Evolutionary conservation across 2,113 vertebrate genomes (phyloP), one percentile per base, ranked within the genome.

Genomic region (Urocolius indicus): DNA sequence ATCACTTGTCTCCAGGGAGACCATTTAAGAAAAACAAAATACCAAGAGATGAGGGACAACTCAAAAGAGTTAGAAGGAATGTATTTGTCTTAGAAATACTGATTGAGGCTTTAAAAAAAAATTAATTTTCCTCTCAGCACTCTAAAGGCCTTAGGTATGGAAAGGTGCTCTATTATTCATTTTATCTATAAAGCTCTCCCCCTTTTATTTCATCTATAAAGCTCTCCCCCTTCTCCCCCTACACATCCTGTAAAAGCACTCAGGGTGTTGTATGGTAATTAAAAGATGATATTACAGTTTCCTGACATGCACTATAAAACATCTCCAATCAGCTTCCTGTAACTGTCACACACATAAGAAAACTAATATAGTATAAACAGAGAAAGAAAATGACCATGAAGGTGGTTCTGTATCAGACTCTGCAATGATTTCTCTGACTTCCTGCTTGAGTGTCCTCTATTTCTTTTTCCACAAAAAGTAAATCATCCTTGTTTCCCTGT

Each of bases 261-360:
- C 65, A 75, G 76, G 68, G 52, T 94, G 90, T 77, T 75, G 45
- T 41, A 36, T 27, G n/a, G 79, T 86, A 93, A 95, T 96, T 96
- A 93, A 95, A 96, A 93, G 48, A 82, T 90, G 92, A 91, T 57
- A 84, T 74, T 88, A 93, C 65, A 95, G 68, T 94, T 95, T 90
- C 85, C 88, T 95, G 93, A 90, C 76, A 57, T 46, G 58, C 24
- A 54, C 65, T 72, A 26, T 89, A 68, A 95, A 96, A 81, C 51
- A 49, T 54, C 61, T 77, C 83, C 68, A 62, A 26, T 86, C 46
- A 49, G 30, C 61, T 94, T 94, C 83, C 83, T 91, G 76, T 78
- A 71, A 54, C 65, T 74, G 51, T 90, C 68, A 41, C 24, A 45
- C 11, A 41, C 57, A 21, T 16, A 41, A 38, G 52, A 65, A 80